Evolutionary conservation across 2,888 invertebrate species (phyloP).

Genomic region (Pollenia griseotomentosa): DNA sequence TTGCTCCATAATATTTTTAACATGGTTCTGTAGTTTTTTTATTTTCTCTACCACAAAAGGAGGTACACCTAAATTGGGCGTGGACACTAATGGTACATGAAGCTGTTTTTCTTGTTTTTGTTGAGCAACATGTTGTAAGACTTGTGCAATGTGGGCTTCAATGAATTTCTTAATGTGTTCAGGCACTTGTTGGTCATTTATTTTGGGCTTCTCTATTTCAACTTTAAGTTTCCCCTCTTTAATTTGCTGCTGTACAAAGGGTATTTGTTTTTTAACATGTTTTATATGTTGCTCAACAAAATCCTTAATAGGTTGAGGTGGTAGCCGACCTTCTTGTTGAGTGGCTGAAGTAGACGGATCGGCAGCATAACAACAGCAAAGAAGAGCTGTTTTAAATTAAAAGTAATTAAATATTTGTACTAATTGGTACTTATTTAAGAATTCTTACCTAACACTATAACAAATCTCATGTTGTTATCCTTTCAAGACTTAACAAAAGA

Average conservation of each 20-base stretch:
- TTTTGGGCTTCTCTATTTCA: not conserved
- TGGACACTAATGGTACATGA: not conserved
- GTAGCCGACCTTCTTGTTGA: conserved; percentile 6
- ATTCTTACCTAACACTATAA: conserved; percentile 60
- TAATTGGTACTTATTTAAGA: not conserved
- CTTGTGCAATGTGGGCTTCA: conserved; percentile 26
- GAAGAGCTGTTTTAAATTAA: conserved; percentile 34
- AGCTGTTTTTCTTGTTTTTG: conserved; percentile 9
- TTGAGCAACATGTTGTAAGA: conserved; percentile 39
- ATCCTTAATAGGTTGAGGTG: conserved; percentile 47
- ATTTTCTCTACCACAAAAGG: conserved; percentile 35
- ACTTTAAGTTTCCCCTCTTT: conserved; percentile 39
- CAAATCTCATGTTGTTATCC: conserved; percentile 57
- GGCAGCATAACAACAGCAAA: conserved; percentile 54
- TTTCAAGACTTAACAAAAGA: conserved; percentile 22
- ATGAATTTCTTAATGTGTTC: conserved; percentile 36
- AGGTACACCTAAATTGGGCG: not conserved
- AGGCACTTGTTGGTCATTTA: conserved; percentile 16
- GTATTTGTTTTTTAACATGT: conserved; percentile 41
- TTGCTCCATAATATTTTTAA: conserved; percentile 50
- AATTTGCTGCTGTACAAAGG: conserved; percentile 46
- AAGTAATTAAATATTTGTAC: not conserved
- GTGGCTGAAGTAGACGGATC: conserved; percentile 32
- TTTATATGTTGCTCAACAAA: conserved; percentile 56
- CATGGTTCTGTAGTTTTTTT: conserved; percentile 42